These are phyloP conservation scores for Synanthedon formicaeformis DNA, from an alignment of 2,888 invertebrate species.

Conservation along the genomic window DNA sequence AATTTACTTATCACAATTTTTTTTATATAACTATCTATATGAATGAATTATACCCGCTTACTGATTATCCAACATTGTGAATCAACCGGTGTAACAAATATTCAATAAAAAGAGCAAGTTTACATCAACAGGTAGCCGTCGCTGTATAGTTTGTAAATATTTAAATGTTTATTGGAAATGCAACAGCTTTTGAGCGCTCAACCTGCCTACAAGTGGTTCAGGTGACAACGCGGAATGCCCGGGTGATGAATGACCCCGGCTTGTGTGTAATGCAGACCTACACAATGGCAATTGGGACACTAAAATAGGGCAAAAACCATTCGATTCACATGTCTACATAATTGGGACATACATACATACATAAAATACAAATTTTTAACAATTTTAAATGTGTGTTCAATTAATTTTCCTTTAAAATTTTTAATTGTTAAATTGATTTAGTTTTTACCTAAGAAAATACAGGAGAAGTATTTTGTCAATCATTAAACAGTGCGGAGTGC, in stretches of 20 bases:
- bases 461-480: conserved; percentile 62
- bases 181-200: not conserved
- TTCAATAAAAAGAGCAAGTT: not conserved
- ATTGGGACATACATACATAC: too few species aligned
- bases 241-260: conserved; percentile 8
- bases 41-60: too few species aligned
- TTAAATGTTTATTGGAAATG: not conserved
- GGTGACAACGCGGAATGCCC: conserved; percentile 7
- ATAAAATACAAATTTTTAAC: too few species aligned
- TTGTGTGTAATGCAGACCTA: not conserved
- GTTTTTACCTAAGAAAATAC: conserved; percentile 35
- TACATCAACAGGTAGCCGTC: not conserved
- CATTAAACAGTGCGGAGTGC: conserved; percentile 34
- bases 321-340: too few species aligned
- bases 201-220: conserved; percentile 5
- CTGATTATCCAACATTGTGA: too few species aligned
- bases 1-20: too few species aligned
- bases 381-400: too few species aligned
- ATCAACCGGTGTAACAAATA: too few species aligned
- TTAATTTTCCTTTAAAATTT: too few species aligned
- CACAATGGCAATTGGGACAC: too few species aligned
- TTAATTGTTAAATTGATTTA: not conserved
- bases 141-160: not conserved
- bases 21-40: too few species aligned
- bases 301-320: too few species aligned